These are phyloP conservation scores for Uloborus diversus DNA, from an alignment of 1,140 invertebrate species.

Conservation along the genomic window DNA sequence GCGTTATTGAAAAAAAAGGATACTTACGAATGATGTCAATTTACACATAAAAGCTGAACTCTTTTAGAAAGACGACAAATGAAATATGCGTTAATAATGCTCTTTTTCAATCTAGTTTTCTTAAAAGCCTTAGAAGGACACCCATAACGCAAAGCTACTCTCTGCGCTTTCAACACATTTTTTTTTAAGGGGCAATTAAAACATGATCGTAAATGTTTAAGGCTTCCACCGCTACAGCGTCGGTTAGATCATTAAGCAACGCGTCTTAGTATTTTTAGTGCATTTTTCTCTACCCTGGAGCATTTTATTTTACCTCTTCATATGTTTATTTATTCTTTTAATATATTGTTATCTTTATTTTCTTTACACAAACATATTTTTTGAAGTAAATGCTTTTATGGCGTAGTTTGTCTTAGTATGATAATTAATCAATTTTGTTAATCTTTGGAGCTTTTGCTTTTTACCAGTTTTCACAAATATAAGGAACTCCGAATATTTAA, in stretches of 20 bases:
- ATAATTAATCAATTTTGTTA: slow-evolving; percentile 40
- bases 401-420: slow-evolving; percentile 22
- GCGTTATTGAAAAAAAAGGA: too few relatives aligned
- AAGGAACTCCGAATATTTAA: neutral
- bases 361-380: slow-evolving; percentile 14
- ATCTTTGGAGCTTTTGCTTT: neutral
- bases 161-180: slow-evolving; percentile 32
- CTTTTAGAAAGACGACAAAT: too few relatives aligned
- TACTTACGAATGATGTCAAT: too few relatives aligned
- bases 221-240: slow-evolving; percentile 35
- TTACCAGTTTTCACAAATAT: slow-evolving; percentile 15
- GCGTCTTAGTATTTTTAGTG: slow-evolving; percentile 17
- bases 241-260: slow-evolving; percentile 46
- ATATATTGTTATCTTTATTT: slow-evolving; percentile 4
- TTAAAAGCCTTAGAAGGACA: slow-evolving; percentile 48
- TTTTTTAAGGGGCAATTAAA: slow-evolving; percentile 54
- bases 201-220: slow-evolving; percentile 54
- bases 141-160: slow-evolving; percentile 44
- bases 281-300: slow-evolving; percentile 20
- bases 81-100: slow-evolving; percentile 33
- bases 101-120: slow-evolving; percentile 14
- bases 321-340: slow-evolving; percentile 48
- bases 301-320: slow-evolving; percentile 44
- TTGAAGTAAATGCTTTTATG: slow-evolving; percentile 35
- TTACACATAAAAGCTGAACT: too few relatives aligned